A percentile compares a stretch with the other conserved stretches of the same genome.
Evolutionary conservation across 2,888 invertebrate species (phyloP).

Genomic region (Thereva nobilitata): DNA sequence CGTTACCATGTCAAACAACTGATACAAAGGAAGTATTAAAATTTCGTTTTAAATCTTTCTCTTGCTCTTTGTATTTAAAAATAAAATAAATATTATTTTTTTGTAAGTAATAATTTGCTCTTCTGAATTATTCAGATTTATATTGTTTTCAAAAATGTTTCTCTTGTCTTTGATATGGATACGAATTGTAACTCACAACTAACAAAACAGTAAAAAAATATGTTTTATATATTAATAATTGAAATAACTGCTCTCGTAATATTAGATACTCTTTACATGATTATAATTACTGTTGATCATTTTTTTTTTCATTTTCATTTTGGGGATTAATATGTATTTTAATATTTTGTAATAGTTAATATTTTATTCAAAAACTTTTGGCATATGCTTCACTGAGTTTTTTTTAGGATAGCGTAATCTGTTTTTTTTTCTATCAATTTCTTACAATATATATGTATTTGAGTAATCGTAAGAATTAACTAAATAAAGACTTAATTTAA

Average conservation of each 20-base stretch:
- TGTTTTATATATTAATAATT: slow-evolving; percentile 21
- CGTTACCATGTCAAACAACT: too few relatives aligned
- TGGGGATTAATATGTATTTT: slow-evolving; percentile 20
- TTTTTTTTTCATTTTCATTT: slow-evolving; percentile 16
- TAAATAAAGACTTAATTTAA: too few relatives aligned
- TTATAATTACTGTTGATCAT: too few relatives aligned
- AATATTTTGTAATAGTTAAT: slow-evolving; percentile 18
- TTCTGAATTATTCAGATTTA: slow-evolving; percentile 15
- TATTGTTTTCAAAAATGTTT: slow-evolving; percentile 30
- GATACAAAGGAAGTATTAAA: too few relatives aligned
- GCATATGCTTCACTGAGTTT: slow-evolving; percentile 31
- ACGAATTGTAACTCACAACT: slow-evolving; percentile 31
- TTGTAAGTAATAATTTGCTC: too few relatives aligned
- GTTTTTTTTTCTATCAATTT: not conserved
- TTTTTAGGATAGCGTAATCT: slow-evolving; percentile 5
- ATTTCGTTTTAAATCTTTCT: too few relatives aligned
- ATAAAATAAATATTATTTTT: too few relatives aligned
- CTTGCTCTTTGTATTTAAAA: too few relatives aligned
- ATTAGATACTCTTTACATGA: too few relatives aligned
- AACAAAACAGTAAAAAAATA: slow-evolving; percentile 30
- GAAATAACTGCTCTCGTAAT: too few relatives aligned
- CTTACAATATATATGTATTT: slow-evolving; percentile 1
- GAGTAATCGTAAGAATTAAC: too few relatives aligned
- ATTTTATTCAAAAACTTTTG: slow-evolving; percentile 22
- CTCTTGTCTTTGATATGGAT: slow-evolving; percentile 28